Evolutionary conservation across 2,797 vertebrate species (phyloP).

Genomic region (Poeciliopsis gracilis): DNA sequence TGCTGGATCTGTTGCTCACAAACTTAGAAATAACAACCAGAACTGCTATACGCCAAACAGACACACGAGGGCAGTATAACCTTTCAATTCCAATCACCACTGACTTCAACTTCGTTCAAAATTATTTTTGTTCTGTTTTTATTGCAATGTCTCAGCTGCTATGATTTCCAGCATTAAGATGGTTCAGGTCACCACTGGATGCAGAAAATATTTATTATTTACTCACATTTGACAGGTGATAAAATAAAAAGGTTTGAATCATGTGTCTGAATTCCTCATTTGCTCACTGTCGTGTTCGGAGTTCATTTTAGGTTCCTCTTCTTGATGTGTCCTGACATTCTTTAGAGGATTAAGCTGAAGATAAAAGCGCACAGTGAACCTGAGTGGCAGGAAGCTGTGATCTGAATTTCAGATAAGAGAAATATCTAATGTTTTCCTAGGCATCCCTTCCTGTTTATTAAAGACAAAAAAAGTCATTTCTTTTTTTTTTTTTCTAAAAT

Average conservation of each 20-base stretch:
- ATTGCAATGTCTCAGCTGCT: not conserved
- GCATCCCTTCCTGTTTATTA: constrained; percentile 6
- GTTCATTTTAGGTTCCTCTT: constrained; percentile 9
- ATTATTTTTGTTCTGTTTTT: not conserved
- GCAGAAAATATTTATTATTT: constrained; percentile 25
- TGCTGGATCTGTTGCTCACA: not conserved
- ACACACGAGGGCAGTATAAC: constrained; percentile 73
- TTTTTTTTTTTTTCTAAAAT: not conserved
- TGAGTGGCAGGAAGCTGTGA: constrained; percentile 29
- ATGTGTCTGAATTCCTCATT: constrained; percentile 3
- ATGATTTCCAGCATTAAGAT: constrained; percentile 31
- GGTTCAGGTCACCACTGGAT: constrained; percentile 44
- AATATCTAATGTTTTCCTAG: constrained; percentile 14
- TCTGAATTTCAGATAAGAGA: constrained; percentile 26
- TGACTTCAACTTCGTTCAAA: not conserved
- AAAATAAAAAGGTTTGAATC: not conserved
- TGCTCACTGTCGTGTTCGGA: constrained; percentile 9
- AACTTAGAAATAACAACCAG: too few species aligned
- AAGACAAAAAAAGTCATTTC: too few species aligned
- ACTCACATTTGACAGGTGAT: constrained; percentile 9
- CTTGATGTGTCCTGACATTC: constrained; percentile 47
- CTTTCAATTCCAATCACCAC: constrained; percentile 15
- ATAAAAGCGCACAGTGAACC: constrained; percentile 39
- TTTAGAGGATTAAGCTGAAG: constrained; percentile 46
- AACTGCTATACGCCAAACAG: constrained; percentile 31